Conservation (phyloP, 2,888 invertebrate species). For the Agrilus mali region DNA sequence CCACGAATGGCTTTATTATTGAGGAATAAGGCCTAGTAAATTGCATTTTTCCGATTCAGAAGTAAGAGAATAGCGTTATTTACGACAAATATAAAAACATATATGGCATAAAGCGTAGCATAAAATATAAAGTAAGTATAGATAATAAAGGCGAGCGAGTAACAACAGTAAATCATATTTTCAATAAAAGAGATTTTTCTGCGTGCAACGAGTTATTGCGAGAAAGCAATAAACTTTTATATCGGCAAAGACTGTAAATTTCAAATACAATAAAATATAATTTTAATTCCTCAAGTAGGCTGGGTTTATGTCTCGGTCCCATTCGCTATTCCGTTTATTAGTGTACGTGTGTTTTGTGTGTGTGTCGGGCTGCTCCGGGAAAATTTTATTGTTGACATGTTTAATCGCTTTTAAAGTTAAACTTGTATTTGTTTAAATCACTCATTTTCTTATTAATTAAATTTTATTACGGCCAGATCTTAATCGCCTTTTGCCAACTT, state of each 20-base stretch:
- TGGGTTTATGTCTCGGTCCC: conserved; percentile 13
- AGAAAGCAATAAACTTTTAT: conserved; percentile 29
- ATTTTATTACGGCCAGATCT: no score
- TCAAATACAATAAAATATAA: conserved; percentile 28
- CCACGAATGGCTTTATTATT: no score
- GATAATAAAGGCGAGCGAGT: conserved; percentile 26
- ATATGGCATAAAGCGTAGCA: conserved; percentile 20
- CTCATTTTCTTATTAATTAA: no score
- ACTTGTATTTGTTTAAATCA: no score
- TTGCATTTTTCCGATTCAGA: background rate
- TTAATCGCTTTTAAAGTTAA: no score
- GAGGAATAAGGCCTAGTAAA: no score
- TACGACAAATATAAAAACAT: conserved; percentile 21
- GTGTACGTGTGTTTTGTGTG: no score
- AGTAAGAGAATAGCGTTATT: conserved; percentile 14
- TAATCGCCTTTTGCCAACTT: no score
- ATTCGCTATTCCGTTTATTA: conserved; percentile 6
- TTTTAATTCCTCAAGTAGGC: conserved; percentile 21
- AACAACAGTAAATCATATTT: conserved; percentile 31
- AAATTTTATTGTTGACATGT: no score
- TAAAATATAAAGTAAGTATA: conserved; percentile 13
- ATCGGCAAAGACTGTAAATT: conserved; percentile 28
- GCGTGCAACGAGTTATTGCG: conserved; percentile 23
- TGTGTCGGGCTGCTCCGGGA: no score
- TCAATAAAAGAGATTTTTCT: conserved; percentile 32